Evolutionary conservation across 2,797 vertebrate genomes (phyloP), one percentile per base, ranked within the genome.

Genomic region (Rhabdophis nuchalis): DNA sequence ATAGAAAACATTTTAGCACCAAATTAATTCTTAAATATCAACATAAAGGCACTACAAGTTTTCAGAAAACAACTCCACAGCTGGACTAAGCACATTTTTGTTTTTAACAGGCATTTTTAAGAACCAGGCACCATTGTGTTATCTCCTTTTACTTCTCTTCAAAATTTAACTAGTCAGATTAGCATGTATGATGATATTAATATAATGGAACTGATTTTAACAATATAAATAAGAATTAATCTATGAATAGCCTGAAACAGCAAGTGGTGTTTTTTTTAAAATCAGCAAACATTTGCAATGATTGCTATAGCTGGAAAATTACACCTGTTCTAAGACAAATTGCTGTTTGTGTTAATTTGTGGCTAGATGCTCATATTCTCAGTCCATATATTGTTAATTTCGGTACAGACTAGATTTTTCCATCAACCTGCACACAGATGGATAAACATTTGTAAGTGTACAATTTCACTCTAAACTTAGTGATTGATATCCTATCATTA

Each of bases 1-100:
- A 72, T 72, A 36, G 32, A 94, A 95, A 18, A 92, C 90, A 3
- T 96, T 86, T 94, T 2, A 97, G 96, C 97, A 97, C 95, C 96
- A 95, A 96, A 94, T 95, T 4, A 96, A 93, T 23, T 94, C 88
- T 53, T 94, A 96, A 89, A 94, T 92, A 95, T 92, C 91, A 94
- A 96, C 96, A 96, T 23, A 96, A 94, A 92, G n/a, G 91, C 0
- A 1, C 94, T 94, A 82, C 90, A 95, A 95, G 91, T 95, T 93
- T 96, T 97, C 96, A 94, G 88, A 96, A 95, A 92, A 93, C 92
- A 58, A 89, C 94, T 93, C 82, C 94, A 94, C 85, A 41, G 8
- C 92, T 90, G 93, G 95, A 1, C 0, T 1, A 93, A 82, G 89
- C 18, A 32, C n/a, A 41, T 46, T 93, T 92, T 72, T 58, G 87